A percentile compares a stretch with the other conserved stretches of the same genome.
Conservation (phyloP, 92 coral and sea anemone species). For the Heliopora coerulea region DNA sequence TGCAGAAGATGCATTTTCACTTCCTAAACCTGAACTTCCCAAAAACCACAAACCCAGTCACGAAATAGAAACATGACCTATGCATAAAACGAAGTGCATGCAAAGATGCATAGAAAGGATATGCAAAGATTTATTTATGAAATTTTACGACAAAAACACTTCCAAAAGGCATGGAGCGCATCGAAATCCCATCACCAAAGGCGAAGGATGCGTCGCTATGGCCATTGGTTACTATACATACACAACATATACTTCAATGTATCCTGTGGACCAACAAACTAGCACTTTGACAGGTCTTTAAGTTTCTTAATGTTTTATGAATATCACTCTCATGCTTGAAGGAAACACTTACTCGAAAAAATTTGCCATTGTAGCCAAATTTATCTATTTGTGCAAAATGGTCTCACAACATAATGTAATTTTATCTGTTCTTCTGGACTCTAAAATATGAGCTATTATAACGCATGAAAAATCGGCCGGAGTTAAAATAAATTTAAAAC, state of each 20-base stretch:
- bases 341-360: too few relatives aligned
- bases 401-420: too few relatives aligned
- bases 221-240: constrained; percentile 10
- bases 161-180: background rate
- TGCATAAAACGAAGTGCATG: background rate
- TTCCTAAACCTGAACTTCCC: too few relatives aligned
- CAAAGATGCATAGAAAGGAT: background rate
- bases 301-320: background rate
- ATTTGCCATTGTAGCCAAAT: too few relatives aligned
- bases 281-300: background rate
- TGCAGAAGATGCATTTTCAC: too few relatives aligned
- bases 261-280: background rate
- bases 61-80: background rate
- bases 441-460: too few relatives aligned
- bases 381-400: too few relatives aligned
- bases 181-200: background rate
- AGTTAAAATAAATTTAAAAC: too few relatives aligned
- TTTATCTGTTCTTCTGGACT: too few relatives aligned
- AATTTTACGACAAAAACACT: background rate
- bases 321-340: background rate
- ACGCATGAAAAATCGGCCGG: too few relatives aligned
- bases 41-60: background rate
- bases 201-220: constrained; percentile 36
- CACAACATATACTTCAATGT: constrained; percentile 9
- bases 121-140: background rate